Base-by-base conservation (phyloP, 2,888 invertebrate genomes). In the Podabrus alpinus region DNA sequence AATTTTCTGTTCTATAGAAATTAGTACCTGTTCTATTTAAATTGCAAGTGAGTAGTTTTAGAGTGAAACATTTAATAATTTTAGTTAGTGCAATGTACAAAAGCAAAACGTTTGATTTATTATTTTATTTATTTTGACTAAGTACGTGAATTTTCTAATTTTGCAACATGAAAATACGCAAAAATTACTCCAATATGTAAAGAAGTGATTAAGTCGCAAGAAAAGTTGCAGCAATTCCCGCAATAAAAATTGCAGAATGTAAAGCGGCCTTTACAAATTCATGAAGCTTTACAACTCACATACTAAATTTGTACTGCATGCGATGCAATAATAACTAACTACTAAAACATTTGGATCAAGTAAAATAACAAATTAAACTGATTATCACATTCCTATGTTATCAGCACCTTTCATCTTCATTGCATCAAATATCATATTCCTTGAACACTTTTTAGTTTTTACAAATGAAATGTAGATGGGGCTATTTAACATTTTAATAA, bases 311-410 rank as follows among this genome's bases (percentile, higher is more conserved):
- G 86, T 87, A 86, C 86, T 86, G 86, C 86, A 86, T 84, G 83
- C 84, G 83, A 84, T 84, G 82, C 84, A 84, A 85, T 64, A 45
- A 45, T 82, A 85, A 85, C 82, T 82, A 82, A 84, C 82, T 83
- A 84, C 82, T 85, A 84, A 83, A 84, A 84, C 82, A 84, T 82
- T 82, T 84, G 82, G 82, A 84, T 84, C 83, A 84, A 84, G 81
- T 83, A 85, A 85, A 86, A 79, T 86, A 86, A 86, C 85, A 86
- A 85, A 86, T 85, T 83, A 85, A 83, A 84, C 82, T 84, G 82
- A 86, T 84, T 85, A 86, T 86, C 86, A 86, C 86, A 86, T 85
- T 86, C 84, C 84, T 84, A 84, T 83, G 83, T 84, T 83, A 83
- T 85, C 86, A 86, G 86, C 86, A 86, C 85, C 86, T 84, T 86